Conservation (phyloP, 2,113 vertebrate genomes). For the Lasiurus cinereus region DNA sequence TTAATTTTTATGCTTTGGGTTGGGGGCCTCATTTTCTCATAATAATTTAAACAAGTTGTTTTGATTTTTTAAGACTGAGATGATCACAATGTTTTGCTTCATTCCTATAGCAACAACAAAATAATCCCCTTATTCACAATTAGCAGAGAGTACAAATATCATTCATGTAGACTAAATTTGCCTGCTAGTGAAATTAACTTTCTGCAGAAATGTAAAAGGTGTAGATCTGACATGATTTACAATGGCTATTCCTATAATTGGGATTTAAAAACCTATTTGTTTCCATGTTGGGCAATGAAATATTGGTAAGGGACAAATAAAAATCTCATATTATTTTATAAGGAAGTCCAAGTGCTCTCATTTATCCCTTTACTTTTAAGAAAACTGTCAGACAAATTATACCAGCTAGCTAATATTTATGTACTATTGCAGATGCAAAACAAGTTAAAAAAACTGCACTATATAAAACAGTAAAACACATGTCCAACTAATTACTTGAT, state of each 20-base stretch:
- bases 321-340: constrained; percentile 38
- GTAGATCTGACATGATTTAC: neutral
- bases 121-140: constrained; percentile 3
- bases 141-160: neutral
- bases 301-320: neutral
- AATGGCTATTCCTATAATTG: neutral
- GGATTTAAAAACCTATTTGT: constrained; percentile 41
- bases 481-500: neutral
- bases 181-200: constrained; percentile 17
- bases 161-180: neutral
- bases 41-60: constrained; percentile 14
- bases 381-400: constrained; percentile 28
- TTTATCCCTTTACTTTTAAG: constrained; percentile 57
- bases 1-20: constrained; percentile 12
- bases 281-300: constrained; percentile 13
- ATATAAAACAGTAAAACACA: constrained; percentile 20
- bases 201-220: constrained; percentile 23
- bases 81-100: constrained; percentile 46
- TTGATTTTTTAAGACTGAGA: constrained; percentile 49
- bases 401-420: constrained; percentile 19
- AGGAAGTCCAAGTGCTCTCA: constrained; percentile 12
- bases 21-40: neutral
- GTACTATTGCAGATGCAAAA: neutral
- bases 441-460: constrained; percentile 29
- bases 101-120: constrained; percentile 5